These are phyloP conservation scores for Scaptomyza tumidula DNA, from an alignment of 2,888 invertebrate genomes.

Conservation along the genomic window DNA sequence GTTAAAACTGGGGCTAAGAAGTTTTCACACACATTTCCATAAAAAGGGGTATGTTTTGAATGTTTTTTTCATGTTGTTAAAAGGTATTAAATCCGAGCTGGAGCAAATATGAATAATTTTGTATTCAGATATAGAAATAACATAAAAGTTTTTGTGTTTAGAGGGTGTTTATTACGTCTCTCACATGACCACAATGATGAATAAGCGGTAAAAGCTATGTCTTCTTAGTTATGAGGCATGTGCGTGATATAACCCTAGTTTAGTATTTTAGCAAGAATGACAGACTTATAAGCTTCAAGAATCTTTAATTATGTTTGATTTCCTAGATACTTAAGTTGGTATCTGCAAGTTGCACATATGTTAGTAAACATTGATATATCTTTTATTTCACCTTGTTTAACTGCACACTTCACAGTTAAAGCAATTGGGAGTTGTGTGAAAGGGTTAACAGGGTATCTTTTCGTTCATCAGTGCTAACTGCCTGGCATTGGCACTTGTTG, in stretches of 20 bases:
- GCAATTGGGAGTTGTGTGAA: no score
- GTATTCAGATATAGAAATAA: no score
- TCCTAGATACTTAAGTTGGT: no score
- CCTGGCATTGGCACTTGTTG: constrained; percentile 19
- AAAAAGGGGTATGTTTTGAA: constrained; percentile 2
- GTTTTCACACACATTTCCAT: constrained; percentile 13
- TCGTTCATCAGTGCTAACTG: neutral
- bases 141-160: neutral
- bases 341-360: no score
- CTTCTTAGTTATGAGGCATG: no score
- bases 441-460: constrained; percentile 15
- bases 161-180: neutral
- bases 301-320: no score
- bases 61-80: neutral
- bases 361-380: no score
- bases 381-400: no score
- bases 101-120: neutral
- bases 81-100: neutral
- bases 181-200: neutral
- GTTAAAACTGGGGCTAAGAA: neutral
- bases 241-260: no score
- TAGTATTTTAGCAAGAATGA: neutral
- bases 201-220: no score
- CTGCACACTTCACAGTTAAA: no score
- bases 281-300: neutral